These are phyloP conservation scores for Amorpha juglandis DNA, from an alignment of 2,888 invertebrate genomes.

Conservation along the genomic window DNA sequence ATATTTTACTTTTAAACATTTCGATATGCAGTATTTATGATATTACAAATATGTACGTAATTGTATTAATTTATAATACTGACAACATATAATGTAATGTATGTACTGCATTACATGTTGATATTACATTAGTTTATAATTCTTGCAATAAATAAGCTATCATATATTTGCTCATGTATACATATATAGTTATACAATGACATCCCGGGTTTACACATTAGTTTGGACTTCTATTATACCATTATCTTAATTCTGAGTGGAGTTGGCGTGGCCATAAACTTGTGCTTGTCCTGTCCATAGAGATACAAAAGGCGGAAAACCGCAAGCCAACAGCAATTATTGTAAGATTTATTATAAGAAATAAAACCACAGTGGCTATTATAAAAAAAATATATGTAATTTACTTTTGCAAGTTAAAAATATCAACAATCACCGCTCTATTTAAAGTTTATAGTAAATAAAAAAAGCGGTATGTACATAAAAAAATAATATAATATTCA, in stretches of 20 bases:
- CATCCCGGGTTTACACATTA: constrained; percentile 40
- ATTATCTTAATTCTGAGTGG: constrained; percentile 56
- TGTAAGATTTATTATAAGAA: constrained; percentile 25
- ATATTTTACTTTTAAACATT: no score
- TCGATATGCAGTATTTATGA: no score
- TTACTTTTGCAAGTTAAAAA: neutral
- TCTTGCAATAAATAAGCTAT: no score
- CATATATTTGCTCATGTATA: neutral
- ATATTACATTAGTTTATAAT: no score
- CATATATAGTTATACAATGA: constrained; percentile 30
- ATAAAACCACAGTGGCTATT: constrained; percentile 5
- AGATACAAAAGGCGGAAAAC: constrained; percentile 36
- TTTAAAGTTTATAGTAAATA: neutral
- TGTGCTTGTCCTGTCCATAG: constrained; percentile 43
- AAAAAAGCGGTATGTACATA: neutral
- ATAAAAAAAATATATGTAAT: neutral
- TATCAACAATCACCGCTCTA: neutral
- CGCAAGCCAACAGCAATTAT: constrained; percentile 27
- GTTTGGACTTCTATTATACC: constrained; percentile 45
- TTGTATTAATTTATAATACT: no score
- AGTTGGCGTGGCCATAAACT: constrained; percentile 63
- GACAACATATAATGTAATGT: no score
- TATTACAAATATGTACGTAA: no score
- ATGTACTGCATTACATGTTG: neutral
- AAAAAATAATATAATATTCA: neutral